A percentile compares a stretch with the other conserved stretches of the same genome.
These are phyloP conservation scores for Oncorhynchus nerka DNA, from an alignment of 2,113 vertebrate genomes.

Conservation along the genomic window DNA sequence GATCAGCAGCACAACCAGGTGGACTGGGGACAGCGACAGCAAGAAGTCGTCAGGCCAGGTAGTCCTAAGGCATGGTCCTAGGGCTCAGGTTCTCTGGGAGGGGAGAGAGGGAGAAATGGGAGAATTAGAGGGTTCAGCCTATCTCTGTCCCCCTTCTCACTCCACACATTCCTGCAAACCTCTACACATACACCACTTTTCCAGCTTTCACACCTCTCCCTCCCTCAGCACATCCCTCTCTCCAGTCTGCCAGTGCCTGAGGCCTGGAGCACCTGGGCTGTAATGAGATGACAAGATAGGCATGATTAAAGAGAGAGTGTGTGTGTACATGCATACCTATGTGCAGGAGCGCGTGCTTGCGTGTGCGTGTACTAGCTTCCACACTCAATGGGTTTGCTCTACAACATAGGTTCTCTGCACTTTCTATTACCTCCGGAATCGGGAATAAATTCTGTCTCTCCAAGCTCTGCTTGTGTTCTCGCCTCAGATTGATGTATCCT, in stretches of 20 bases:
- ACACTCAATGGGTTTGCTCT: constrained; percentile 36
- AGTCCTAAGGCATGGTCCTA: too few species aligned
- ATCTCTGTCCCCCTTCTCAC: constrained; percentile 4
- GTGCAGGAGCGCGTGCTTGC: neutral
- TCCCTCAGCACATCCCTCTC: constrained; percentile 44
- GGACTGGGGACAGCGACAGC: too few species aligned
- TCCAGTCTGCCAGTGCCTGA: constrained; percentile 10
- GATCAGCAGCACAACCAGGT: too few species aligned
- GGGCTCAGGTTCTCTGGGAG: too few species aligned
- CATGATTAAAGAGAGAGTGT: constrained; percentile 42
- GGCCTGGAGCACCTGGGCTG: constrained; percentile 56
- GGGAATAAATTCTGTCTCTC: neutral
- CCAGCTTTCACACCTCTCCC: constrained; percentile 29
- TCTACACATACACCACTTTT: constrained; percentile 21
- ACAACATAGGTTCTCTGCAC: constrained; percentile 70
- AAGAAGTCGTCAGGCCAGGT: too few species aligned
- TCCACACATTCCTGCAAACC: constrained; percentile 35
- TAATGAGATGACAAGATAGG: constrained; percentile 60
- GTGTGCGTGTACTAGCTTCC: constrained; percentile 3
- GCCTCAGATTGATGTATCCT: constrained; percentile 86
- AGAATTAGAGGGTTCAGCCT: neutral
- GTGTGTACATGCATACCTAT: neutral
- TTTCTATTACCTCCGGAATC: constrained; percentile 38
- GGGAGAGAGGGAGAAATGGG: too few species aligned
- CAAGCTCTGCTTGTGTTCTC: neutral